Percentiles rank a stretch among this genome's conserved stretches.
phyloP scores from a whole-genome alignment of 2,797 vertebrate species.

The Carduelis carduelis region DNA sequence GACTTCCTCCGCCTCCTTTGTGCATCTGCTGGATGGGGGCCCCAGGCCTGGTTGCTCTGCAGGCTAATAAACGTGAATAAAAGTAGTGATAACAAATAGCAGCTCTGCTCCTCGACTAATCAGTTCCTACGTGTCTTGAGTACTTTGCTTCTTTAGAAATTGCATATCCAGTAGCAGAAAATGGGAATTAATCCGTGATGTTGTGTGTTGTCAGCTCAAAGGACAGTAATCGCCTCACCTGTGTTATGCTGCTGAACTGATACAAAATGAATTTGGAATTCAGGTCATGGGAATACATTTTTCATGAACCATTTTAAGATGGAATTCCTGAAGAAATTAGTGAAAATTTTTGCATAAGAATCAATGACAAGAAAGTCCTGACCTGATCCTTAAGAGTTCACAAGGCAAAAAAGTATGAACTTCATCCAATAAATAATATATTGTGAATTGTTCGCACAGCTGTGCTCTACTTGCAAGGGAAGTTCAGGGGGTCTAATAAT shows the following conservation, averaged over 20 bases:
- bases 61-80: neutral
- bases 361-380: neutral
- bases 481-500: slow-evolving; percentile 38
- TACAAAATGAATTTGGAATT: neutral
- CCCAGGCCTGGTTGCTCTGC: neutral
- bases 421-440: slow-evolving; percentile 36
- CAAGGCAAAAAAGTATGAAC: slow-evolving; percentile 22
- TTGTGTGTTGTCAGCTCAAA: neutral
- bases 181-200: neutral
- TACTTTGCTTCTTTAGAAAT: neutral
- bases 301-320: neutral
- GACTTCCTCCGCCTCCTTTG: neutral
- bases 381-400: neutral
- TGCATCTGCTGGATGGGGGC: neutral
- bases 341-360: neutral
- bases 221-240: neutral
- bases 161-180: neutral
- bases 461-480: slow-evolving; percentile 36
- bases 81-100: neutral
- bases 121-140: neutral
- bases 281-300: neutral
- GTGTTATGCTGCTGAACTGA: neutral
- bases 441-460: slow-evolving; percentile 20
- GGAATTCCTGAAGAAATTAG: neutral
- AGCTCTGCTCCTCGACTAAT: neutral